Evolutionary conservation across 2,797 vertebrate genomes (phyloP).

Genomic region (Argya squamiceps): DNA sequence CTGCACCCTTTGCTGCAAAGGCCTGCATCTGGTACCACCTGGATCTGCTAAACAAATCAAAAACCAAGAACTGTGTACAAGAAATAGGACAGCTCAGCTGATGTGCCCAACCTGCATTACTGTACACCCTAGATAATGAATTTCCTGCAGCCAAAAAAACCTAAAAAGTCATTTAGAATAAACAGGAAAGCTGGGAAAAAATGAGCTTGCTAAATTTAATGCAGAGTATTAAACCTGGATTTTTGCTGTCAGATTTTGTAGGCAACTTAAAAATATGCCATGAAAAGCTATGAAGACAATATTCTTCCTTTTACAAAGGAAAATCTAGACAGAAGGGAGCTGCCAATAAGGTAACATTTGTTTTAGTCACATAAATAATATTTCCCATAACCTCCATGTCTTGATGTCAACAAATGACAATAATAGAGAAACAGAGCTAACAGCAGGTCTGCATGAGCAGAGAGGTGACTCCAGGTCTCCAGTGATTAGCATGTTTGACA

Average conservation of each 20-base stretch:
- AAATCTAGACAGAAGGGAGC: background rate
- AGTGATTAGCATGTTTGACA: slow-evolving; percentile 15
- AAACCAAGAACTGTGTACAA: background rate
- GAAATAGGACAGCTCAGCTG: background rate
- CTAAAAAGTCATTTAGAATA: background rate
- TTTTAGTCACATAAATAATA: background rate
- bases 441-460: background rate
- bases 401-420: slow-evolving; percentile 44
- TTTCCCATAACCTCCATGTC: slow-evolving; percentile 7
- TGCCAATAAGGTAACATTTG: slow-evolving; percentile 4
- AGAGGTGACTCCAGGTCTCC: background rate
- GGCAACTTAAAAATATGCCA: background rate
- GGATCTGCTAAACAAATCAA: background rate
- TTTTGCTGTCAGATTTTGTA: background rate
- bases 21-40: background rate
- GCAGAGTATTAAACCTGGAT: background rate
- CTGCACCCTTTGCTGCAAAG: background rate
- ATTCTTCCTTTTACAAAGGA: background rate
- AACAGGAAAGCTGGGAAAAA: background rate
- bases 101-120: background rate
- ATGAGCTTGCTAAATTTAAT: background rate
- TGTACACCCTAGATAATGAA: background rate
- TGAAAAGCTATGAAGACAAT: background rate
- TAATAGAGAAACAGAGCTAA: slow-evolving; percentile 10
- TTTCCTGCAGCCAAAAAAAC: background rate